phyloP scores from a whole-genome alignment of 2,113 vertebrate species.

The Rhynchomys soricoides region DNA sequence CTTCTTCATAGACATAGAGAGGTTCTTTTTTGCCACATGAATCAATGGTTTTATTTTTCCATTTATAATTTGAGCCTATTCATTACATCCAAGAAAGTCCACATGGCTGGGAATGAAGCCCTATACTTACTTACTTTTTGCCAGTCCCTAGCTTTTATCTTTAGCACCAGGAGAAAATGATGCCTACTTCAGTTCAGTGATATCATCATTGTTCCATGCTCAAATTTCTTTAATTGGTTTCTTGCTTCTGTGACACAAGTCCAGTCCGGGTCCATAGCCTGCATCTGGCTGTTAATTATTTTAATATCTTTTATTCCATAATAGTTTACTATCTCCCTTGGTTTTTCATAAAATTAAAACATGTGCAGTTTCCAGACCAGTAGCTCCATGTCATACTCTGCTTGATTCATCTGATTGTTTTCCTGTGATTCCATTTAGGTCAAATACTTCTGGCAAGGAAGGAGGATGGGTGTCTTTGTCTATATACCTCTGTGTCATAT shows the following conservation, averaged over 20 bases:
- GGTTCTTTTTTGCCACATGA: neutral
- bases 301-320: neutral
- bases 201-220: neutral
- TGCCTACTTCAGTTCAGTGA: neutral
- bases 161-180: neutral
- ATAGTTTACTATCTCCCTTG: neutral
- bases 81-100: neutral
- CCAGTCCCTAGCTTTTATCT: neutral
- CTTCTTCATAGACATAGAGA: neutral
- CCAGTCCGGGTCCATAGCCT: neutral
- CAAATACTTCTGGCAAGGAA: neutral
- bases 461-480: neutral
- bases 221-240: neutral
- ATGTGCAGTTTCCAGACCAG: neutral
- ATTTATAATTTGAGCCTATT: neutral
- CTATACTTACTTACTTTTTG: neutral
- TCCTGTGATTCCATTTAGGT: neutral
- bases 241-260: neutral
- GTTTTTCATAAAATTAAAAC: neutral
- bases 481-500: neutral
- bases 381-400: neutral
- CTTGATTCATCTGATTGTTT: neutral
- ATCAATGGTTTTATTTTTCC: neutral
- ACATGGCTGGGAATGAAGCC: neutral
- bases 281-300: neutral